phyloP scores from a whole-genome alignment of 2,797 vertebrate genomes.

The Hydrocynus forskahlii region DNA sequence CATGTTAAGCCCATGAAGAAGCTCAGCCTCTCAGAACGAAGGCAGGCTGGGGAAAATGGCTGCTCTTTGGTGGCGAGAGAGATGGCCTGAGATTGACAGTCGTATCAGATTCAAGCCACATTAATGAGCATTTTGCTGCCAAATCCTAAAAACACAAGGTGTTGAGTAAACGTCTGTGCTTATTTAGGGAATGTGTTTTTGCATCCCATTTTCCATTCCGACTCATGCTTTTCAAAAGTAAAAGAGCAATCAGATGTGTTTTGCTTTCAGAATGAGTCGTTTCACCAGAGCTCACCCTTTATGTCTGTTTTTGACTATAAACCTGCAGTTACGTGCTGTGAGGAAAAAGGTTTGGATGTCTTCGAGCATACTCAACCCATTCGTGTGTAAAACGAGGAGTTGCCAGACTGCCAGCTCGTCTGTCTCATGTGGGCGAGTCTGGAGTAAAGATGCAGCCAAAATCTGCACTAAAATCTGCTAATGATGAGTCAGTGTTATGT shows the following conservation, averaged over 20 bases:
- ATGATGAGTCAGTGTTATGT: slow-evolving; percentile 51
- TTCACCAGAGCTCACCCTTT: background rate
- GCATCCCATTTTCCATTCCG: background rate
- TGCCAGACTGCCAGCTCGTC: slow-evolving; percentile 10
- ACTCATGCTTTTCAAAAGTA: background rate
- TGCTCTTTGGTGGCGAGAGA: background rate
- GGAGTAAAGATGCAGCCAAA: background rate
- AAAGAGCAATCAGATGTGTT: background rate
- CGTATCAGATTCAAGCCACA: too few relatives aligned
- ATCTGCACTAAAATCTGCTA: slow-evolving; percentile 35
- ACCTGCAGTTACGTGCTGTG: background rate
- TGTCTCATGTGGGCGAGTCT: slow-evolving; percentile 18
- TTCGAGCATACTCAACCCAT: background rate
- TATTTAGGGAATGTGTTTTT: background rate
- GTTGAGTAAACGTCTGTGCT: too few relatives aligned
- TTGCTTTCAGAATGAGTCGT: background rate
- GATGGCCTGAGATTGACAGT: background rate
- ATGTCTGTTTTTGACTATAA: background rate
- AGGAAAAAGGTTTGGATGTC: background rate
- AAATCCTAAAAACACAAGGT: too few relatives aligned
- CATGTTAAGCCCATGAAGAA: background rate
- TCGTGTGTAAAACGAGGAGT: background rate
- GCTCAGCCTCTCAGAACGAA: background rate
- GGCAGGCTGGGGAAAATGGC: slow-evolving; percentile 40
- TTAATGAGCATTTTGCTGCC: too few relatives aligned